Evolutionary conservation across 2,797 vertebrate species (phyloP).

Genomic region (Eulemur mongoz): DNA sequence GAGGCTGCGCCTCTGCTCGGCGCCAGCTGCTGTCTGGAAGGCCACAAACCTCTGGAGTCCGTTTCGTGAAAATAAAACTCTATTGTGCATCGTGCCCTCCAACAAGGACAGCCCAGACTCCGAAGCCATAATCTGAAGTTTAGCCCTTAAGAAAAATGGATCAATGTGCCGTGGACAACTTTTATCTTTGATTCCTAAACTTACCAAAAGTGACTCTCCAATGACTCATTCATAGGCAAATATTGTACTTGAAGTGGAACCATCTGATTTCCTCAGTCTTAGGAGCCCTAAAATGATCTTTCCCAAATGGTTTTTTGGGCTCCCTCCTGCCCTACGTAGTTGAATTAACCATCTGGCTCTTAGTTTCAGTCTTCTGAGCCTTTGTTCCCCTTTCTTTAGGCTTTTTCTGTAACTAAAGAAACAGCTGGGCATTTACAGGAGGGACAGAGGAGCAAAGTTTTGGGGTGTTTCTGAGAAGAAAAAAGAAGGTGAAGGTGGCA

Average conservation of each 20-base stretch:
- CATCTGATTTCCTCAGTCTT: not conserved
- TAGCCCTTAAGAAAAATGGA: not conserved
- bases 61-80: constrained; percentile 65
- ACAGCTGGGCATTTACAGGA: not conserved
- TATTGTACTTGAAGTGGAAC: not conserved
- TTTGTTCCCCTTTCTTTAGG: not conserved
- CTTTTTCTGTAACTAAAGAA: not conserved
- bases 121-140: not conserved
- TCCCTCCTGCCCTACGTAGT: not conserved
- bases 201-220: constrained; percentile 53
- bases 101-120: constrained; percentile 50
- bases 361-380: not conserved
- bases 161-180: constrained; percentile 1
- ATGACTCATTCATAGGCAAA: not conserved
- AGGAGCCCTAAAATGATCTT: not conserved
- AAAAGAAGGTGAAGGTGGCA: not conserved
- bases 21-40: constrained; percentile 73
- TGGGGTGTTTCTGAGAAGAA: not conserved
- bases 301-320: not conserved
- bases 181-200: constrained; percentile 55
- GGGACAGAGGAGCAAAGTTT: not conserved
- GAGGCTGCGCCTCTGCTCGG: constrained; percentile 33
- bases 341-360: constrained; percentile 46
- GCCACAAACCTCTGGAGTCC: constrained; percentile 64
- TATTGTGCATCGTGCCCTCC: constrained; percentile 58